A percentile compares a stretch with the other conserved stretches of the same genome.
These are phyloP conservation scores for Seira sanloemensis DNA, from an alignment of 2,888 invertebrate genomes.

Conservation along the genomic window DNA sequence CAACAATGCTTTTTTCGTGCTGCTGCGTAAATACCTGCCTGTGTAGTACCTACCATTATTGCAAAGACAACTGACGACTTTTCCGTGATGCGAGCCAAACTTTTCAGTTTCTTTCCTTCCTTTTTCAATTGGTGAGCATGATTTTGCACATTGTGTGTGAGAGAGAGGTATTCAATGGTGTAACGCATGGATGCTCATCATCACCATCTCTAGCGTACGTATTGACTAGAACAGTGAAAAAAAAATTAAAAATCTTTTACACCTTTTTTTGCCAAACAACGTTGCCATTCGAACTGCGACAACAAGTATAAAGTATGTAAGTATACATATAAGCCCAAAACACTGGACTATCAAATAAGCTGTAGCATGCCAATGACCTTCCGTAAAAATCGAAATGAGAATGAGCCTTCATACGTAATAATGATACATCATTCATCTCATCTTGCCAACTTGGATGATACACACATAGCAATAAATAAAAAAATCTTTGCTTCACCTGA, in stretches of 20 bases:
- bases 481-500: neutral
- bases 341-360: constrained; percentile 9
- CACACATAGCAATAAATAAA: neutral
- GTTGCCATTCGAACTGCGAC: constrained; percentile 9
- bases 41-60: no score
- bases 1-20: neutral
- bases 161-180: neutral
- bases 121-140: neutral
- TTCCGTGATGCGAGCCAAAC: no score
- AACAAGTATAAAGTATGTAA: no score
- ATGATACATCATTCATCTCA: neutral
- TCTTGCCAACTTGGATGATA: neutral
- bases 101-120: no score
- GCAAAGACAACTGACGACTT: no score
- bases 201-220: constrained; percentile 6
- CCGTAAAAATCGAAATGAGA: constrained; percentile 73
- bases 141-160: constrained; percentile 3
- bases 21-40: no score
- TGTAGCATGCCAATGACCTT: constrained; percentile 72
- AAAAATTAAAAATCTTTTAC: constrained; percentile 16
- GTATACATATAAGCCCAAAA: neutral
- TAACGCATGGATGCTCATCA: constrained; percentile 16
- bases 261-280: no score
- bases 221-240: no score
- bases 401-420: constrained; percentile 36